Evolutionary conservation across 2,113 vertebrate species (phyloP).

Genomic region (Brachypodius melanocephalos): DNA sequence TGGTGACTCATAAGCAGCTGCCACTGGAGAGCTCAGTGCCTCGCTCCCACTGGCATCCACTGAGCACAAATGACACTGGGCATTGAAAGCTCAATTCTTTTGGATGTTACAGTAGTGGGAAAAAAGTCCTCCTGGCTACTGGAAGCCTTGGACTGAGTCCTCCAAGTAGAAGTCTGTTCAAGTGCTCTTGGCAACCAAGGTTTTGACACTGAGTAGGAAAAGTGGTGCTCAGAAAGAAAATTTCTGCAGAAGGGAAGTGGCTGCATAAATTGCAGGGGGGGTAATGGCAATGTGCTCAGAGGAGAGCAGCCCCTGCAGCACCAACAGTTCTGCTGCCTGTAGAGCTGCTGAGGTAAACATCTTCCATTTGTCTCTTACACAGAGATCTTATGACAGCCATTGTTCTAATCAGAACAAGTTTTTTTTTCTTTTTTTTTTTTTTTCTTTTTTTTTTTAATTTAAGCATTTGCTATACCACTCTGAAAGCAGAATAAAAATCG

Average conservation of each 20-base stretch:
- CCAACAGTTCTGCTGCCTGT: neutral
- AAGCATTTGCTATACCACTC: neutral
- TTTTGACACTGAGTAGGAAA: neutral
- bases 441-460: neutral
- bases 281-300: rapidly evolving
- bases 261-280: rapidly evolving
- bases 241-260: neutral
- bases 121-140: neutral
- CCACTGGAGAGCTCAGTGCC: neutral
- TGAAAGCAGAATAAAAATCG: constrained; percentile 9
- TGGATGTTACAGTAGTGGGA: neutral
- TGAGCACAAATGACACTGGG: neutral
- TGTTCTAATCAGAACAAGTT: neutral
- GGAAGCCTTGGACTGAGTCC: neutral
- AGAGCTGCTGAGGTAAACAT: neutral
- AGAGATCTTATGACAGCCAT: neutral
- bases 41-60: neutral
- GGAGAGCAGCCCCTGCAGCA: neutral
- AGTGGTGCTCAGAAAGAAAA: neutral
- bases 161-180: neutral
- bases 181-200: neutral
- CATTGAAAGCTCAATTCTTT: neutral
- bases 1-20: constrained; percentile 6
- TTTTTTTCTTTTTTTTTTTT: neutral
- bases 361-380: neutral